Percentiles rank a stretch among this genome's conserved stretches.
Evolutionary conservation across 2,888 invertebrate species (phyloP).

Genomic region (Altica lythri): DNA sequence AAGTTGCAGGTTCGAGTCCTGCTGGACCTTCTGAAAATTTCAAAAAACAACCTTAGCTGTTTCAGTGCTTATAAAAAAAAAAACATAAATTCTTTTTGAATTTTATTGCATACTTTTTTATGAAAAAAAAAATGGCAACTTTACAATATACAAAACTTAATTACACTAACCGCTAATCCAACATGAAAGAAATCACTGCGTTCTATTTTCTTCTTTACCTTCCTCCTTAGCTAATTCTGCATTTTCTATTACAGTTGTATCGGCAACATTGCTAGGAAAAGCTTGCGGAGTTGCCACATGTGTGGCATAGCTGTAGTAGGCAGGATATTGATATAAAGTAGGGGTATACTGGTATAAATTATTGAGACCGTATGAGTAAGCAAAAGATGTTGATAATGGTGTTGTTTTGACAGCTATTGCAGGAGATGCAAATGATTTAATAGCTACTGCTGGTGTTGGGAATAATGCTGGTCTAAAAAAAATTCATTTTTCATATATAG

Average conservation of each 20-base stretch:
- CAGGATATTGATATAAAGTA: conserved; percentile 10
- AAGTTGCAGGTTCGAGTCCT: no score
- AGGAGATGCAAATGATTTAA: conserved; percentile 23
- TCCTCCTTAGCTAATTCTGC: conserved; percentile 9
- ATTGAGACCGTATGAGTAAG: conserved; percentile 31
- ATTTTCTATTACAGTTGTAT: conserved; percentile 2
- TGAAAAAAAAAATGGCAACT: no score
- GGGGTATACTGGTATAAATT: conserved; percentile 1
- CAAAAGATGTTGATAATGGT: conserved; percentile 24
- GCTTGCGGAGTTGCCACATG: conserved; percentile 3
- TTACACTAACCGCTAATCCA: conserved; percentile 1
- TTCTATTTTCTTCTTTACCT: conserved; percentile 7
- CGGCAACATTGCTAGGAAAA: background rate
- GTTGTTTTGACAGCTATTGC: conserved; percentile 23
- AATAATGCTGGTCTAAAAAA: conserved; percentile 4
- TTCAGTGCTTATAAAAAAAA: no score
- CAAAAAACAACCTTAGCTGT: no score
- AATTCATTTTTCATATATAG: background rate
- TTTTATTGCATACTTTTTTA: no score
- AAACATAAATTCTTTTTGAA: no score
- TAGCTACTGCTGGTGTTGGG: conserved; percentile 20
- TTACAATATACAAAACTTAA: conserved; percentile 16
- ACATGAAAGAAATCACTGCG: conserved; percentile 15
- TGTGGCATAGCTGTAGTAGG: background rate
- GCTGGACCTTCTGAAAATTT: no score